A percentile compares a stretch with the other conserved stretches of the same genome.
Evolutionary conservation across 2,888 invertebrate genomes (phyloP).

Genomic region (Leptopilina drosophilae): DNA sequence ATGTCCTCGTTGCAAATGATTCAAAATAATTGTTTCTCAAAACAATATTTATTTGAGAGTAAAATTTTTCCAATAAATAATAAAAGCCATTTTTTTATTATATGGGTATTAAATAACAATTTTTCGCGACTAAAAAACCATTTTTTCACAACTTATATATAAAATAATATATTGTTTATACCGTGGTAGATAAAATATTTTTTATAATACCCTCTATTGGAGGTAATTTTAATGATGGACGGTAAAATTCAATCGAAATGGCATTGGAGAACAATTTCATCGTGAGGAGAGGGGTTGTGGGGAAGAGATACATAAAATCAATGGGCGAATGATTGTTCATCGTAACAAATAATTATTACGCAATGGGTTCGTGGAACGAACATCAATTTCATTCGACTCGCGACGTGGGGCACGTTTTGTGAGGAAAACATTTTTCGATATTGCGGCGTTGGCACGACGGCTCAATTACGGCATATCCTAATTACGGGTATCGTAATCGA

Average conservation of each 20-base stretch:
- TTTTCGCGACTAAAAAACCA: background rate
- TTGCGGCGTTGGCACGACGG: constrained; percentile 42
- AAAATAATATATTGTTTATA: constrained; percentile 28
- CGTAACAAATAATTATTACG: constrained; percentile 39
- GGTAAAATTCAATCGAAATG: constrained; percentile 24
- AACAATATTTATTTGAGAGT: too few relatives aligned
- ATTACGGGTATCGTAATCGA: constrained; percentile 54
- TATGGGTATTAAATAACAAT: background rate
- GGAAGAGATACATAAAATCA: constrained; percentile 37
- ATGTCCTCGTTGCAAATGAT: too few relatives aligned
- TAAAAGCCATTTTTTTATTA: background rate
- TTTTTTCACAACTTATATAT: background rate
- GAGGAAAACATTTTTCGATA: constrained; percentile 35
- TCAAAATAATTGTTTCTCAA: too few relatives aligned
- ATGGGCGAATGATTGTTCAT: constrained; percentile 37
- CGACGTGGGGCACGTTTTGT: constrained; percentile 24
- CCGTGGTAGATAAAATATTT: background rate
- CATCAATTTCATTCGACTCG: constrained; percentile 47
- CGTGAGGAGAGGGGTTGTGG: constrained; percentile 5
- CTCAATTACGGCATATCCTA: constrained; percentile 57
- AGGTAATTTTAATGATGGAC: constrained; percentile 27
- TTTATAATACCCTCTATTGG: background rate
- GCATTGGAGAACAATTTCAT: constrained; percentile 18
- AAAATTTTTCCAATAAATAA: background rate
- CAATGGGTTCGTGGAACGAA: constrained; percentile 32